Evolutionary conservation across 2,888 invertebrate genomes (phyloP), one percentile per base, ranked within the genome.

Genomic region (Meteorus colon): DNA sequence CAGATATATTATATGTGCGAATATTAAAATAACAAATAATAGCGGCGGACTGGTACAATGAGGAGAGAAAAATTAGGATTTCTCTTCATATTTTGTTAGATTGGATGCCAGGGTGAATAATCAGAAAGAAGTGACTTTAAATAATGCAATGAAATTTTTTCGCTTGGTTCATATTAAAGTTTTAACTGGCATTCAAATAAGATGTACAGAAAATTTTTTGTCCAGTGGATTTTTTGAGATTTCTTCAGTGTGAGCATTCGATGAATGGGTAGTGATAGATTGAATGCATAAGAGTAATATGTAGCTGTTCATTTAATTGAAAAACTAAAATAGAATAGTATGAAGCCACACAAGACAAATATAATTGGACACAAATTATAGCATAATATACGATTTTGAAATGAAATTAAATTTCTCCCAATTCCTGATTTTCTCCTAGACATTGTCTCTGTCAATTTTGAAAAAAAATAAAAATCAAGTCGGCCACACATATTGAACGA

Each of bases 61-160:
- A 48, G 4, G 16, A 48, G 16, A 48, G 4, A 48, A n/a, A 48
- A 48, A 41, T 41, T 41, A 10, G 41, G 12, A 41, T 62, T 27
- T 16, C 59, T 65, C 19, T 55, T 73, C 29, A 24, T 66, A 5
- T 59, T 66, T 29, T 24, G 8, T n/a, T n/a, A n/a, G 48, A 48
- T 48, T 48, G 48, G 48, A 48, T 48, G 16, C 16, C 1, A n/a
- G n/a, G 48, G n/a, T 48, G 48, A 48, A 48, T 48, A 48, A 48
- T 48, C 16, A 48, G 48, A 48, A 48, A n/a, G 48, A 2, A 48
- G 48, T 48, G 48, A 14, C 10, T 48, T 48, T 48, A 48, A 48
- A 48, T 48, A n/a, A 48, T 48, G 48, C n/a, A 48, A 48, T 5
- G 5, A 16, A 48, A 1, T 48, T 48, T 48, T n/a, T 16, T 48